Base-by-base conservation (phyloP, 2,888 invertebrate species). In the Phyllotreta cruciferae region DNA sequence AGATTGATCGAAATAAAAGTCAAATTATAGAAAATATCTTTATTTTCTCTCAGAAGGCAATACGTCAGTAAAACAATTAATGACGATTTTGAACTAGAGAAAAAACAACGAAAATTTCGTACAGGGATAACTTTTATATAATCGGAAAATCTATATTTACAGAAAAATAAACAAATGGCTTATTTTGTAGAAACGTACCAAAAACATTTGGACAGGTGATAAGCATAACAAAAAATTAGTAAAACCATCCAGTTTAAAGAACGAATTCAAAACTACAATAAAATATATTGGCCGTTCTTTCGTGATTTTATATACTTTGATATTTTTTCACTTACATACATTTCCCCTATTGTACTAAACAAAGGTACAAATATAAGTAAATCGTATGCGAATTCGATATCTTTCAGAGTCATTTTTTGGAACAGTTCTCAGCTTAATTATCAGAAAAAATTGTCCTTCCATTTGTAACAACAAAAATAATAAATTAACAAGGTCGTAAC, bases 1-100 rank as follows among this genome's bases (percentile, higher is more conserved):
- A 1, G 4, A 24, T 24, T 24, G 2, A 4, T 4, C 4, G 24
- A 49, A 60, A 45, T 45, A 47, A 66, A 56, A 60, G n/a, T 38
- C 54, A 60, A n/a, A 13, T 57, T 69, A 76, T 77, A 77, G 77
- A 78, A 78, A 78, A 78, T 78, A 78, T 76, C 72, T 78, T 76
- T 78, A 78, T 78, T 77, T 75, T 77, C 71, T 74, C 70, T 72
- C 71, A 71, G 74, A 78, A 77, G 77, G 77, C 77, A 76, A 73
- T 58, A 76, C 72, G 71, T 76, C 76, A 75, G 73, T 70, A 71
- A 73, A 75, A 77, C 75, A 71, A 75, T 74, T 73, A 73, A 75
- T 71, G 72, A 71, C 66, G 70, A 14, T 71, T 70, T 71, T 69
- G 70, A 71, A 72, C 69, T 70, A 71, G 70, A 71, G 69, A 72